Percentiles rank a stretch among this genome's conserved stretches.
These are phyloP conservation scores for Arion vulgaris DNA, from an alignment of 1,140 invertebrate species.

Conservation along the genomic window DNA sequence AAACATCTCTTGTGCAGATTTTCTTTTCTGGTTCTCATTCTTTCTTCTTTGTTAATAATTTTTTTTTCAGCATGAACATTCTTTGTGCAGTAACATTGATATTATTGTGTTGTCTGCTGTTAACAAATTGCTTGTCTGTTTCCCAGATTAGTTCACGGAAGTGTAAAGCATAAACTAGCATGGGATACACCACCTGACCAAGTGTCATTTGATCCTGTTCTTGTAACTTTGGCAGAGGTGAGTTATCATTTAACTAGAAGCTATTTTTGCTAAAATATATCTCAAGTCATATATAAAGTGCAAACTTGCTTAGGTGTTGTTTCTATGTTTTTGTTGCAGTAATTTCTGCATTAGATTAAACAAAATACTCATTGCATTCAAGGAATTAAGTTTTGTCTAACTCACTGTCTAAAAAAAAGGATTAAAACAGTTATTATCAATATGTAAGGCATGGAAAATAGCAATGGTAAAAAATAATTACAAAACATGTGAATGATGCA, in stretches of 20 bases:
- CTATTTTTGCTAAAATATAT: background rate
- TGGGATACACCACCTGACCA: slow-evolving; percentile 70
- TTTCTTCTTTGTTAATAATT: too few species aligned
- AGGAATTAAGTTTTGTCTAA: too few species aligned
- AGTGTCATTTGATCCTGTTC: slow-evolving; percentile 69
- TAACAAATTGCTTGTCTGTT: slow-evolving; percentile 16
- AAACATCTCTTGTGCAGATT: too few species aligned
- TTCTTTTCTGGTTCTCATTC: background rate
- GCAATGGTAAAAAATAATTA: too few species aligned
- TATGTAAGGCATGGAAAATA: too few species aligned
- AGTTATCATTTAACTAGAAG: background rate
- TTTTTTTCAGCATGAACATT: too few species aligned
- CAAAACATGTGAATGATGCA: too few species aligned
- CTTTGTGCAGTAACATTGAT: too few species aligned
- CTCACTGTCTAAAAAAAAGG: too few species aligned
- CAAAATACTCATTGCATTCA: too few species aligned
- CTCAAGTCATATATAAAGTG: background rate
- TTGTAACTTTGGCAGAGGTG: slow-evolving; percentile 70
- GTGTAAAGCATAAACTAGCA: slow-evolving; percentile 70
- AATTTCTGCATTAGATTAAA: background rate
- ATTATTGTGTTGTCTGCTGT: background rate
- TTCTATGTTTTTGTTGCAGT: background rate
- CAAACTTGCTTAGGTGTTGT: background rate
- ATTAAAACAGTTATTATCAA: too few species aligned
- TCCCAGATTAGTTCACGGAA: slow-evolving; percentile 70